phyloP scores from a whole-genome alignment of 1,140 invertebrate genomes.

The Drosophila ogumai region DNA sequence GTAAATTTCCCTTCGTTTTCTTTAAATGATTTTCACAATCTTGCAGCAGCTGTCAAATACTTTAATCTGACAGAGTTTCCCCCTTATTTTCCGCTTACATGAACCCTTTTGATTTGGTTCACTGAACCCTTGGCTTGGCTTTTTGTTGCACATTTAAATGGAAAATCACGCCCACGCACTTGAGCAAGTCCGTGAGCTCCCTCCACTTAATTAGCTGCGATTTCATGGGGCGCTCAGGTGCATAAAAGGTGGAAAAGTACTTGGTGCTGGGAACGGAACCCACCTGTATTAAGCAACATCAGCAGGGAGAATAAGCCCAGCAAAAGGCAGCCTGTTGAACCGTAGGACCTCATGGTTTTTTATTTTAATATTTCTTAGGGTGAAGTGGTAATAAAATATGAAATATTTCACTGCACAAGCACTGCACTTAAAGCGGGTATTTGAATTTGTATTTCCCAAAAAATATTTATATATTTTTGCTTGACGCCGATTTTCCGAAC shows the following conservation, averaged over 20 bases:
- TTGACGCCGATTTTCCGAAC: constrained; percentile 15
- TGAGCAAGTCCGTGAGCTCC: constrained; percentile 5
- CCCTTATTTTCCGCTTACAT: constrained; percentile 5
- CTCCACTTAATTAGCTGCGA: constrained; percentile 67
- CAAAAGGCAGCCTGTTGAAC: constrained; percentile 57
- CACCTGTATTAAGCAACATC: constrained; percentile 66
- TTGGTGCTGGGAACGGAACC: constrained; percentile 33
- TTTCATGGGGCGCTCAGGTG: constrained; percentile 40
- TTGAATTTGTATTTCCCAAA: constrained; percentile 10
- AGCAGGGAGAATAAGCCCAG: constrained; percentile 56
- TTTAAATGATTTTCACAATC: constrained; percentile 1
- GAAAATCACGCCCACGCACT: constrained; percentile 43
- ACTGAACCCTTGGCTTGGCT: constrained; percentile 37
- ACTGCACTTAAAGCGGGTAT: constrained; percentile 25
- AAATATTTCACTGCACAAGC: constrained; percentile 21
- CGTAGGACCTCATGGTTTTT: constrained; percentile 53
- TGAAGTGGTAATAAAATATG: too few species aligned
- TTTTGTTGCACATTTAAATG: constrained; percentile 58
- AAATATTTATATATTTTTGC: background rate
- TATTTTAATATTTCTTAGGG: constrained; percentile 8
- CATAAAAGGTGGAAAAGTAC: constrained; percentile 15
- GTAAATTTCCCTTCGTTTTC: background rate
- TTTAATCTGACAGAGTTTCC: constrained; percentile 32
- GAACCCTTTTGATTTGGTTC: constrained; percentile 47
- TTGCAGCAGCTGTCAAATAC: constrained; percentile 11